Evolutionary conservation across 2,888 invertebrate genomes (phyloP), one percentile per base, ranked within the genome.

Genomic region (Heteromurus nitidus): DNA sequence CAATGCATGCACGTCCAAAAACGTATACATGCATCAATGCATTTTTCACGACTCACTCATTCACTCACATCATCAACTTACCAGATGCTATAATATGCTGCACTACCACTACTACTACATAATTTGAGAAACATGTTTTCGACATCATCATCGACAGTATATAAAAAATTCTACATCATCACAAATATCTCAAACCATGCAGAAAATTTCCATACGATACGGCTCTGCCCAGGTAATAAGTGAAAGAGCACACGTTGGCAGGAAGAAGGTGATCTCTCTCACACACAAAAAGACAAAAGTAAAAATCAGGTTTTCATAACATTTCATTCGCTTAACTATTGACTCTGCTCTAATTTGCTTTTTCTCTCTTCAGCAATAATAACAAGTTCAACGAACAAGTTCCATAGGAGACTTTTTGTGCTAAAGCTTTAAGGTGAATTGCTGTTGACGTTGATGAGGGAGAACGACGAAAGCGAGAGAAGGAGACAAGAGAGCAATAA

Each of bases 91-190:
- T n/a, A n/a, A n/a, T n/a, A n/a, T 42, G 42, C 64, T 55, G 20
- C 22, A 30, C 22, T 13, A 18, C 9, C 36, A 31, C 20, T 18
- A 44, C 26, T 30, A 53, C 55, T 31, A 36, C 36, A 60, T 28
- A 74, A 64, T 64, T 64, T 74, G 18, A 74, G 64, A 74, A 74
- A 72, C 73, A 64, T 50, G 64, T 74, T 74, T 64, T 64, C 73
- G 36, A 42, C 73, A 31, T 58, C 24, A 60, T 24, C 50, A 68
- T 53, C 60, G 42, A n/a, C 60, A 60, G 18, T 13, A 30, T 30
- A 24, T 53, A 64, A 24, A 36, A 72, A 11, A 20, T 53, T 42
- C 50, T 53, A 58, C 26, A 70, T 60, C 47, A 50, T 65, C 36
- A 11, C 50, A 44, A 44, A 18, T 50, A 68, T 55, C 31, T 55